Evolutionary conservation across 2,888 invertebrate species (phyloP), one percentile per base, ranked within the genome.

Genomic region (Phyllotreta cruciferae): DNA sequence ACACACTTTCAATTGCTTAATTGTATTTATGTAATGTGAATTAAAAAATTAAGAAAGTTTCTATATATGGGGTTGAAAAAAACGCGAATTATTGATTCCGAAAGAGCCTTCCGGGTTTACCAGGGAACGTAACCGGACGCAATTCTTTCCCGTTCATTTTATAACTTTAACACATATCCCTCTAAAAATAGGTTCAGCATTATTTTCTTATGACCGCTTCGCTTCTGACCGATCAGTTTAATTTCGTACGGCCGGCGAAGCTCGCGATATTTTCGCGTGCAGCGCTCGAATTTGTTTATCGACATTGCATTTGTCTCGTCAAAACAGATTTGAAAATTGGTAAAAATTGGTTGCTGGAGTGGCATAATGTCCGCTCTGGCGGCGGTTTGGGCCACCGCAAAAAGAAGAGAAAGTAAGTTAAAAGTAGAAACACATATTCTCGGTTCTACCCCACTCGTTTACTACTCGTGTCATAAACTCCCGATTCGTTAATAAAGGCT

Each of bases 331-430:
- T 24, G 24, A 47, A 54, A 63, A 57, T 38, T 45, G 49, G 71
- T 71, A 75, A 80, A 76, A 79, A 81, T 81, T 80, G 81, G 80
- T 75, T 80, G 80, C 71, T 78, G 80, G 60, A 71, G 71, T 52
- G 77, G 75, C 64, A 72, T 73, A 39, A 80, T 80, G 79, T 80
- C 81, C 66, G 79, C 80, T 67, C 72, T 80, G 53, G 79, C 77
- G 71, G 78, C 78, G 41, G 75, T 77, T 39, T 71, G 80, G 57
- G 78, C 79, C 35, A 74, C 73, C 62, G 72, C 75, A 39, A 80
- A 80, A 68, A 72, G 78, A 39, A 75, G 78, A 68, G 79, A 80
- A 56, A 76, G 79, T 79, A 78, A 52, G 74, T 74, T 24, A 24
- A 24, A 24, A 24, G 4, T 24, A 24, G 24, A 24, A 24, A 24